A percentile compares a stretch with the other conserved stretches of the same genome.
These are phyloP conservation scores for Cyclina sinensis DNA, from an alignment of 1,140 invertebrate species.

Conservation along the genomic window DNA sequence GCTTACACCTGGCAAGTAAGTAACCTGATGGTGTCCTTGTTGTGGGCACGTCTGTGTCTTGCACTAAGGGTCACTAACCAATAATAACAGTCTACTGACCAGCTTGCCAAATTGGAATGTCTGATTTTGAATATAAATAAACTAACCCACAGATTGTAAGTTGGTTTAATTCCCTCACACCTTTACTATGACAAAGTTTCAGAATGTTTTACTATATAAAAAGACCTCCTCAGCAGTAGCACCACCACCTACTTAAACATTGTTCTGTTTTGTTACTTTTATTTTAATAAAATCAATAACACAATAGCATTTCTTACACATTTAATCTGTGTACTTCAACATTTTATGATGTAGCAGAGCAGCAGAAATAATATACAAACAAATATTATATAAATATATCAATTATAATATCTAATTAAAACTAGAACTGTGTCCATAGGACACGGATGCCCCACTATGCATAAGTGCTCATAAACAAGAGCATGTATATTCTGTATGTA, in stretches of 20 bases:
- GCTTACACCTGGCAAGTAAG: background rate
- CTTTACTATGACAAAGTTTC: conserved; percentile 24
- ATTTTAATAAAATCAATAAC: conserved; percentile 18
- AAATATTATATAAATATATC: conserved; percentile 22
- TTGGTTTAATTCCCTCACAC: conserved; percentile 28
- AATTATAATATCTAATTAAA: conserved; percentile 29
- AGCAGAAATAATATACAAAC: conserved; percentile 32
- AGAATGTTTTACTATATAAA: conserved; percentile 6
- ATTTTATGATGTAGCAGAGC: conserved; percentile 10
- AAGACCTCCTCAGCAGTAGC: background rate
- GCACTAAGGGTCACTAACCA: no score
- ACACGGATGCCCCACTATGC: no score
- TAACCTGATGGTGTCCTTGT: conserved; percentile 9
- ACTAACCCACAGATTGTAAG: conserved; percentile 13
- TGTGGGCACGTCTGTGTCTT: conserved; percentile 16
- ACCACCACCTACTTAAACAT: conserved; percentile 7
- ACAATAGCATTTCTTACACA: conserved; percentile 29
- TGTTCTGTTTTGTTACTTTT: conserved; percentile 8
- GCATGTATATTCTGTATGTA: no score
- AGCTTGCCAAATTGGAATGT: conserved; percentile 24
- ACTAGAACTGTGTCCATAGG: no score
- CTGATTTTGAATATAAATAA: conserved; percentile 20
- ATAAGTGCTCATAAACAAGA: no score
- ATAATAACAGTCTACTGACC: conserved; percentile 20
- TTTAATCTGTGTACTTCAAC: conserved; percentile 20